Conservation (phyloP, 1,140 invertebrate genomes). For the Rhyzopertha dominica region DNA sequence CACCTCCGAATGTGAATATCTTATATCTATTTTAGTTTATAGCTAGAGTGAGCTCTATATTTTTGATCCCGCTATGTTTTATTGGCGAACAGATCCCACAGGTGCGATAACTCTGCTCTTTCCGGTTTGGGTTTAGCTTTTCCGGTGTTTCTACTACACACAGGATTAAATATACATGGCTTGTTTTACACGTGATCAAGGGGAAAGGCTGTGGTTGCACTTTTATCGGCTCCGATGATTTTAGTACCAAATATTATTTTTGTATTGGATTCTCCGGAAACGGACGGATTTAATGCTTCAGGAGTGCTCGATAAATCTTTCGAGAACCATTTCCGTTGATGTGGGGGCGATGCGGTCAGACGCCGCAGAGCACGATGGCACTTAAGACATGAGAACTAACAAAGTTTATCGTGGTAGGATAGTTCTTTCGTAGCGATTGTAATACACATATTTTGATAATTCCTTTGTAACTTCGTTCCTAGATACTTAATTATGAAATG, state of each 20-base stretch:
- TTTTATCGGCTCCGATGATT: conserved; percentile 9
- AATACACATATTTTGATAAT: too few relatives aligned
- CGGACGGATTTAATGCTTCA: too few relatives aligned
- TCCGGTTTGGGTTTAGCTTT: not conserved
- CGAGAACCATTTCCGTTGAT: too few relatives aligned
- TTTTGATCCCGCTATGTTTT: conserved; percentile 27
- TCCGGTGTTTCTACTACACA: conserved; percentile 6
- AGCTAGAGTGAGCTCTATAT: conserved; percentile 24
- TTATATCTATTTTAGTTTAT: conserved; percentile 26
- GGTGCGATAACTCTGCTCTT: conserved; percentile 22
- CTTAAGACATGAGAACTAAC: too few relatives aligned
- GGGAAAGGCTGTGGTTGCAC: too few relatives aligned
- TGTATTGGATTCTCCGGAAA: too few relatives aligned
- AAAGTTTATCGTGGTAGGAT: too few relatives aligned
- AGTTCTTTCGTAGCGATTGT: too few relatives aligned
- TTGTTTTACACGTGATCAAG: conserved; percentile 27
- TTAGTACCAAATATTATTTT: conserved; percentile 1
- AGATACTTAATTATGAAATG: too few relatives aligned
- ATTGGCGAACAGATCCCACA: conserved; percentile 23
- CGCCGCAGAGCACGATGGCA: too few relatives aligned
- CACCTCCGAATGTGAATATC: conserved; percentile 24
- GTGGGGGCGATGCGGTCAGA: too few relatives aligned
- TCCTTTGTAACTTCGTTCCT: too few relatives aligned
- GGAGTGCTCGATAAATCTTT: conserved; percentile 7
- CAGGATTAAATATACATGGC: conserved; percentile 19